Evolutionary conservation across 2,888 invertebrate species (phyloP), one percentile per base, ranked within the genome.

Genomic region (Eristalis intricaria): DNA sequence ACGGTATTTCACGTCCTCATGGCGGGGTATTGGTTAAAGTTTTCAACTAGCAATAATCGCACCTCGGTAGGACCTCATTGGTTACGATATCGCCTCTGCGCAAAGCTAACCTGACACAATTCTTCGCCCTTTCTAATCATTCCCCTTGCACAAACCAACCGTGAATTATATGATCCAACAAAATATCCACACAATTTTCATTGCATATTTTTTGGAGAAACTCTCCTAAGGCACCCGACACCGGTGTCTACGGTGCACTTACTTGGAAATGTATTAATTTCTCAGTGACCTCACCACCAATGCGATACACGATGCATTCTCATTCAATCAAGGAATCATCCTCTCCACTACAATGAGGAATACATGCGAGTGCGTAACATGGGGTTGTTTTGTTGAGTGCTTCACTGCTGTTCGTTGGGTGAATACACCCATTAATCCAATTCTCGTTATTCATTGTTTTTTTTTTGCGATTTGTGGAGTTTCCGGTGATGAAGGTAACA

Each of bases 41-140:
- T 96, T 96, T 96, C 96, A 97, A 97, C 96, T 96, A 97, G 96
- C 96, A 97, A 97, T 96, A 96, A 96, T 96, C 96, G 95, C 96
- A 96, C 96, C 96, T 96, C 96, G 95, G 96, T 96, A 95, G 94
- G 95, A 96, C 97, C 96, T 97, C 97, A 97, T 96, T 95, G 96
- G 96, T 96, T 97, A 97, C 96, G 96, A 96, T 96, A 96, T 95
- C 95, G 96, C 96, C 96, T 95, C 97, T 97, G 97, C 97, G 97
- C 97, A 97, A 96, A 96, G 96, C 95, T 96, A 89, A 90, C 84
- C 32, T 4, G 1, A 8, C 7, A 0, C 1, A 1, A 0, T 11
- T n/a, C 11, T 10, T 19, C 23, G 40, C 1, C 32, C 22, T n/a
- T 4, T 64, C 40, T 74, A 64, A 50, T 74, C 0, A 13, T 22